These are phyloP conservation scores for Anser cygnoides DNA, from an alignment of 2,113 vertebrate genomes.

Conservation along the genomic window DNA sequence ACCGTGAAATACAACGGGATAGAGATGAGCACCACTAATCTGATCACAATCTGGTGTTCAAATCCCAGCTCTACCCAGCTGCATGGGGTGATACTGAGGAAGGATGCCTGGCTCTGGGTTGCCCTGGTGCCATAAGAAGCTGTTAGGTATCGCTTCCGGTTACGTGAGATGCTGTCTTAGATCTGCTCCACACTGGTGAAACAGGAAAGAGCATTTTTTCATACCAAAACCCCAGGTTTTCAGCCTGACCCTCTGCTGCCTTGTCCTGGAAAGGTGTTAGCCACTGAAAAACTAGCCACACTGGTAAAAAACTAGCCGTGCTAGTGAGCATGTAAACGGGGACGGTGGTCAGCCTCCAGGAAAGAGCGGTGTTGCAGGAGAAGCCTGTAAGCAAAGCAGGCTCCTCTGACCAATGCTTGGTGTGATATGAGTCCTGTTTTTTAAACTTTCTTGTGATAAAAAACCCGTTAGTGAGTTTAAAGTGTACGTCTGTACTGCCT, in stretches of 20 bases:
- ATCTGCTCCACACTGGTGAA: neutral
- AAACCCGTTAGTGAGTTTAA: neutral
- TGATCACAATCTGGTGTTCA: too few species aligned
- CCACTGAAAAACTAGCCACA: neutral
- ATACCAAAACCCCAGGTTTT: neutral
- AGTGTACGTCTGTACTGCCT: rapidly evolving
- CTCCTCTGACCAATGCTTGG: neutral
- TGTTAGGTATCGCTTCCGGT: neutral
- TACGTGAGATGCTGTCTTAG: neutral
- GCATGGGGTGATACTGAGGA: neutral
- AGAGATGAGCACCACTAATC: neutral
- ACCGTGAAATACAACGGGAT: neutral
- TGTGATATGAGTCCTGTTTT: neutral
- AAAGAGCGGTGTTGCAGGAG: rapidly evolving
- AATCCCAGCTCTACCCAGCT: neutral
- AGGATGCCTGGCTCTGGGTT: rapidly evolving
- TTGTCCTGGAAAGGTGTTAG: neutral
- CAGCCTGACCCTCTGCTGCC: neutral
- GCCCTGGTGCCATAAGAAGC: rapidly evolving
- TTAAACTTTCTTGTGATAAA: neutral
- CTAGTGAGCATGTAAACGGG: neutral
- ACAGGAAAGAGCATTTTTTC: neutral
- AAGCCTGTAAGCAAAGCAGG: neutral
- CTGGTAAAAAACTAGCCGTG: neutral
- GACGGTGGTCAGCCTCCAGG: rapidly evolving